phyloP scores from a whole-genome alignment of 2,113 vertebrate species.

The Cyphomyrus plagiostoma region DNA sequence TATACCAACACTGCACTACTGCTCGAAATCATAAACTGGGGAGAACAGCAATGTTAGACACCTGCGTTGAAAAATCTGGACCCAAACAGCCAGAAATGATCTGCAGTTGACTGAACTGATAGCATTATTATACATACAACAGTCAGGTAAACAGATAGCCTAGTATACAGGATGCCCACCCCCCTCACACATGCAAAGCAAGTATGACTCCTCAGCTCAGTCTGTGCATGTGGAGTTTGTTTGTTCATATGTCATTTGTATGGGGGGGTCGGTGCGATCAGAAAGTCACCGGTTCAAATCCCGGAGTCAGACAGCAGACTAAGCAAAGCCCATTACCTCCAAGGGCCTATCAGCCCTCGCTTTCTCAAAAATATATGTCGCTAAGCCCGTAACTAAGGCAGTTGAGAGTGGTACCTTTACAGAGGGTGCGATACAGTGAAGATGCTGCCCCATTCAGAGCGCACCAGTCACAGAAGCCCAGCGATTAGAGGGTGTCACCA shows the following conservation, averaged over 20 bases:
- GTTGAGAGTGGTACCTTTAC: neutral
- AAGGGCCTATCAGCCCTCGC: neutral
- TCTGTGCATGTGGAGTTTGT: neutral
- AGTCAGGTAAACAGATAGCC: neutral
- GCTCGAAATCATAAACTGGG: neutral
- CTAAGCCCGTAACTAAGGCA: neutral
- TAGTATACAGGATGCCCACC: neutral
- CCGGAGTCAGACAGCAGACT: neutral
- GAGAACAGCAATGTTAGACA: neutral
- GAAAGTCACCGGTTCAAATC: neutral
- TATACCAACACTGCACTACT: neutral
- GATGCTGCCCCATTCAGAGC: neutral
- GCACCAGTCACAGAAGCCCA: neutral
- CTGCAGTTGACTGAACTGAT: neutral
- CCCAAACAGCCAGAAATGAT: neutral
- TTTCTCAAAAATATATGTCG: neutral
- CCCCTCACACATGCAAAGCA: neutral
- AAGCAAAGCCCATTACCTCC: neutral
- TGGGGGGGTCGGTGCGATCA: neutral
- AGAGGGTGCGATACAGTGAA: neutral
- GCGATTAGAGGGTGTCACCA: neutral
- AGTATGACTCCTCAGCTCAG: neutral
- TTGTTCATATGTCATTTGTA: neutral
- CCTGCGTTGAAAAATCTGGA: conserved; percentile 6
- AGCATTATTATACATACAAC: neutral